phyloP scores from a whole-genome alignment of 2,888 invertebrate species.

The Epirrhoe tristata region DNA sequence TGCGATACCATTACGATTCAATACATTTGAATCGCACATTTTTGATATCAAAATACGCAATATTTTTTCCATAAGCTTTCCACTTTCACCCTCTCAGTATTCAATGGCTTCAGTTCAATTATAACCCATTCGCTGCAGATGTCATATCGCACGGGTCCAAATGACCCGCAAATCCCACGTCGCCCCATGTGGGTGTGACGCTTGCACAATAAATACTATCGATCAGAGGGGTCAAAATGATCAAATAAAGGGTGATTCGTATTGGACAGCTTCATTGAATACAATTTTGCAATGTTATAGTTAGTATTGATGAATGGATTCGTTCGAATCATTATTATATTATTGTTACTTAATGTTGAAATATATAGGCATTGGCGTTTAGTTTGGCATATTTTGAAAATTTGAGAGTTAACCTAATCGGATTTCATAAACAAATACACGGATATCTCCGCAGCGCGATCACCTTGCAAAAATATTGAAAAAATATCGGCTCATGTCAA shows the following conservation, averaged over 20 bases:
- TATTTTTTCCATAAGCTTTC: constrained; percentile 28
- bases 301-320: constrained; percentile 43
- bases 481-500: constrained; percentile 62
- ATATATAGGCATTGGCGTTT: neutral
- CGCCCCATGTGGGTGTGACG: constrained; percentile 54
- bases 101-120: constrained; percentile 24
- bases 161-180: constrained; percentile 52
- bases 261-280: constrained; percentile 54
- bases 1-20: constrained; percentile 23
- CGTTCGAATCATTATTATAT: constrained; percentile 22
- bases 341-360: neutral
- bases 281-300: constrained; percentile 47
- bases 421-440: constrained; percentile 25
- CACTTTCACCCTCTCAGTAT: constrained; percentile 36
- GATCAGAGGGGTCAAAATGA: constrained; percentile 48
- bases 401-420: neutral
- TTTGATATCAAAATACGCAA: constrained; percentile 28
- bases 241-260: constrained; percentile 61
- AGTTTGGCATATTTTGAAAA: neutral
- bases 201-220: constrained; percentile 53
- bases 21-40: constrained; percentile 29
- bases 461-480: constrained; percentile 47
- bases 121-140: constrained; percentile 43
- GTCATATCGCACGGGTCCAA: constrained; percentile 40
- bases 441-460: constrained; percentile 20